A percentile compares a stretch with the other conserved stretches of the same genome.
phyloP scores from a whole-genome alignment of 2,113 vertebrate genomes.

The Daphoenositta chrysoptera region DNA sequence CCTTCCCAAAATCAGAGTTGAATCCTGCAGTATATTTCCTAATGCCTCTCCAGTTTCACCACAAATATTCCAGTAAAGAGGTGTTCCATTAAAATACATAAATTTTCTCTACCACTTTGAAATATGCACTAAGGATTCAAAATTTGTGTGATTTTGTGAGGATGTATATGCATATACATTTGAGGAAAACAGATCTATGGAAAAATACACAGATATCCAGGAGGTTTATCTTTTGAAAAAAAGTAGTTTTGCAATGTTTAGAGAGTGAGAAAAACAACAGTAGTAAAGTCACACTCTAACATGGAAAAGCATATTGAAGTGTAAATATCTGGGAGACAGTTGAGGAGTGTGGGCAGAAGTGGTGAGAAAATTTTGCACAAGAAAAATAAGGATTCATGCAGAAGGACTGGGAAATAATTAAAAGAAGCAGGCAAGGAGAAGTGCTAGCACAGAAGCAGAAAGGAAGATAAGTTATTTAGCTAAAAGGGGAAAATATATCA shows the following conservation, averaged over 20 bases:
- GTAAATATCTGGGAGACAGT: neutral
- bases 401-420: conserved; percentile 24
- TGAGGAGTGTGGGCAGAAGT: neutral
- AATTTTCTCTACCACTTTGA: neutral
- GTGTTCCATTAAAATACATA: neutral
- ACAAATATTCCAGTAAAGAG: neutral
- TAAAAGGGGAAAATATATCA: conserved; percentile 50
- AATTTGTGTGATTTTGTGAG: neutral
- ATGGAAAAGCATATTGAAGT: neutral
- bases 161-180: too few species aligned
- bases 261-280: neutral
- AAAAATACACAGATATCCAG: fast-evolving
- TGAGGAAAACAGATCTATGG: neutral
- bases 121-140: neutral
- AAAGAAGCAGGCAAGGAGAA: neutral
- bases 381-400: neutral
- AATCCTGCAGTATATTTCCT: neutral
- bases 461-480: conserved; percentile 39
- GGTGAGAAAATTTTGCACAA: neutral
- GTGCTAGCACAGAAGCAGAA: conserved; percentile 1
- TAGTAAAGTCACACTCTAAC: neutral
- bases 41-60: neutral
- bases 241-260: neutral
- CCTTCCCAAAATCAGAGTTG: neutral
- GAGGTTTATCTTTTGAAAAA: neutral